Conservation (phyloP, 2,888 invertebrate species). For the Nymphalis c-album region DNA sequence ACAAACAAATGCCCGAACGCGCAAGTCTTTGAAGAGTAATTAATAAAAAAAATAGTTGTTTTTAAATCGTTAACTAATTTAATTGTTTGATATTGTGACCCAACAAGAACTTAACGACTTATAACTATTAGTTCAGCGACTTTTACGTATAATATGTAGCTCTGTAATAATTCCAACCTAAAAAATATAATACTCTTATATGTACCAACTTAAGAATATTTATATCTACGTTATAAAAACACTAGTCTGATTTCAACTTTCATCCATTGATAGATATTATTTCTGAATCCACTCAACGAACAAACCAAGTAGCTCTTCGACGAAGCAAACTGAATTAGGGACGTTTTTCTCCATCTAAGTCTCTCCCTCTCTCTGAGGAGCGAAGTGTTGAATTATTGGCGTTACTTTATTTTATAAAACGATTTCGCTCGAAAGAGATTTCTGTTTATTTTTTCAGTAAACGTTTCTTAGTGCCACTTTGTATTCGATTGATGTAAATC, state of each 20-base stretch:
- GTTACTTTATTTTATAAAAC: constrained; percentile 77
- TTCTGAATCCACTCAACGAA: constrained; percentile 56
- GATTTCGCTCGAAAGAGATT: constrained; percentile 64
- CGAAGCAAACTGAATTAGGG: constrained; percentile 75
- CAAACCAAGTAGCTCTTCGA: constrained; percentile 63
- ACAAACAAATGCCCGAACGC: too few relatives aligned
- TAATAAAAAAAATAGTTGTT: too few relatives aligned
- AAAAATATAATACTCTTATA: too few relatives aligned
- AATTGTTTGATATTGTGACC: too few relatives aligned
- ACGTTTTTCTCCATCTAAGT: constrained; percentile 75
- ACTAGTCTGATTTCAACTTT: constrained; percentile 14
- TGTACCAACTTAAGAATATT: neutral
- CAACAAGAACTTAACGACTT: too few relatives aligned
- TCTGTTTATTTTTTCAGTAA: constrained; percentile 69
- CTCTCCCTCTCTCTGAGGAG: constrained; percentile 64
- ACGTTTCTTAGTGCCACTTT: constrained; percentile 53
- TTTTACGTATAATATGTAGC: too few relatives aligned
- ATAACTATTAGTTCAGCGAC: too few relatives aligned
- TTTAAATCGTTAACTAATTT: too few relatives aligned
- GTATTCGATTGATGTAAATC: constrained; percentile 53
- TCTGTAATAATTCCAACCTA: too few relatives aligned
- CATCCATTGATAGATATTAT: constrained; percentile 64
- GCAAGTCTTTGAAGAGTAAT: too few relatives aligned
- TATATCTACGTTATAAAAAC: neutral
- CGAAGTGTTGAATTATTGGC: constrained; percentile 78